Percentiles rank a stretch among this genome's conserved stretches.
phyloP scores from a whole-genome alignment of 92 coral and sea anemone species.

The Muricea muricata region DNA sequence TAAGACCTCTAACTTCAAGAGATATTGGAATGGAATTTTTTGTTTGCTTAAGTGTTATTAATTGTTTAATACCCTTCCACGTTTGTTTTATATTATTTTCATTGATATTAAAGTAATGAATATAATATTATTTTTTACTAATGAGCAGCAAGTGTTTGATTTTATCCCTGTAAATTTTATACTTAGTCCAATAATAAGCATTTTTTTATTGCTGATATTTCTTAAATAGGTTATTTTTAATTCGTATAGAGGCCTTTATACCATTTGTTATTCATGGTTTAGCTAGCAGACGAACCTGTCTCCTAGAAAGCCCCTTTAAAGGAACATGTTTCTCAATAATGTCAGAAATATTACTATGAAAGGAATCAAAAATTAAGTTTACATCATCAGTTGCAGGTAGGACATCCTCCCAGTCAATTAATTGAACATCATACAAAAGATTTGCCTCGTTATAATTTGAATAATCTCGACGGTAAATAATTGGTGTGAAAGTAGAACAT shows the following conservation, averaged over 20 bases:
- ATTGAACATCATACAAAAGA: slow-evolving; percentile 29
- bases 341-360: slow-evolving; percentile 27
- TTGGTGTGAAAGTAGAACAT: no score
- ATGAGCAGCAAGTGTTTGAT: slow-evolving; percentile 28
- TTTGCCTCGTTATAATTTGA: slow-evolving; percentile 44
- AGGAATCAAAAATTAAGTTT: slow-evolving; percentile 40
- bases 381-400: slow-evolving; percentile 45
- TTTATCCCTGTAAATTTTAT: slow-evolving; percentile 33
- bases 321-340: slow-evolving; percentile 36
- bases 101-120: slow-evolving; percentile 15
- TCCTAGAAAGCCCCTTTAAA: slow-evolving; percentile 30
- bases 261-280: slow-evolving; percentile 49
- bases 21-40: not conserved
- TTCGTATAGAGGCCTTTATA: slow-evolving; percentile 21
- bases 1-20: not conserved
- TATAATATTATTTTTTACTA: slow-evolving; percentile 46
- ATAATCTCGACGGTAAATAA: slow-evolving; percentile 40
- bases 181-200: slow-evolving; percentile 17
- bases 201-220: slow-evolving; percentile 8
- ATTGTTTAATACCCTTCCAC: slow-evolving; percentile 43
- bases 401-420: slow-evolving; percentile 53
- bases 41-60: slow-evolving; percentile 19
- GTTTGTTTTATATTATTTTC: slow-evolving; percentile 29
- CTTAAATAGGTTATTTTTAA: slow-evolving; percentile 24
- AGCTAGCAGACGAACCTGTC: not conserved